phyloP scores from a whole-genome alignment of 2,113 vertebrate genomes.

The Tetrao urogallus region DNA sequence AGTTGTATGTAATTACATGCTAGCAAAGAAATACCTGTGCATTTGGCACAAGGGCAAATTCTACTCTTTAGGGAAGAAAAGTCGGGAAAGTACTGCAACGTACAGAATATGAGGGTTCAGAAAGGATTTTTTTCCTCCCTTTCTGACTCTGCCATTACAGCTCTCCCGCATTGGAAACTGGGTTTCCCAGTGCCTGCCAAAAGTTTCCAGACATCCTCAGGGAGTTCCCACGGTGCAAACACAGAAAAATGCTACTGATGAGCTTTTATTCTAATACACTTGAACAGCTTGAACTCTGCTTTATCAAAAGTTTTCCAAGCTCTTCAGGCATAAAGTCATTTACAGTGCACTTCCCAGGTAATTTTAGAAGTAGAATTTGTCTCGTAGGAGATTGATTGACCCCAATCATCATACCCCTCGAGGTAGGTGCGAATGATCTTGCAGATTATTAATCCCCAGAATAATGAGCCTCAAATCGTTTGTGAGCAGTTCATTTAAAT shows the following conservation, averaged over 20 bases:
- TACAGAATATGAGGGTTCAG: background rate
- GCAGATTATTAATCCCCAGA: constrained; percentile 35
- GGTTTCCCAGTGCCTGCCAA: background rate
- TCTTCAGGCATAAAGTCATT: constrained; percentile 41
- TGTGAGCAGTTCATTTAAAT: constrained; percentile 19
- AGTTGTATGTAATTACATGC: background rate
- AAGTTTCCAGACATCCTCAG: background rate
- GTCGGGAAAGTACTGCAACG: background rate
- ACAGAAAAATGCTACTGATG: background rate
- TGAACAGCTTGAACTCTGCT: background rate
- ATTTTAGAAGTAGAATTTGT: constrained; percentile 49
- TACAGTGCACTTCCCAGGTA: constrained; percentile 7
- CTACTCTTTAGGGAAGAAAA: background rate
- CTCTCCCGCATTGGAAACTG: background rate
- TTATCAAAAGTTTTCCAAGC: constrained; percentile 51
- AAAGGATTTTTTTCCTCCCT: background rate
- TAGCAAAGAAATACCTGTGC: background rate
- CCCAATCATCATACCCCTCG: background rate
- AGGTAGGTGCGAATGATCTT: constrained; percentile 27
- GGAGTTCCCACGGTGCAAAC: background rate
- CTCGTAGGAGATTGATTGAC: constrained; percentile 1
- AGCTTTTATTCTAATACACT: background rate
- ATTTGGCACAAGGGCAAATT: background rate
- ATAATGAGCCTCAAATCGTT: constrained; percentile 18
- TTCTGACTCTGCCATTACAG: background rate